phyloP scores from a whole-genome alignment of 2,888 invertebrate species.

The Drosophila kambysellisi region DNA sequence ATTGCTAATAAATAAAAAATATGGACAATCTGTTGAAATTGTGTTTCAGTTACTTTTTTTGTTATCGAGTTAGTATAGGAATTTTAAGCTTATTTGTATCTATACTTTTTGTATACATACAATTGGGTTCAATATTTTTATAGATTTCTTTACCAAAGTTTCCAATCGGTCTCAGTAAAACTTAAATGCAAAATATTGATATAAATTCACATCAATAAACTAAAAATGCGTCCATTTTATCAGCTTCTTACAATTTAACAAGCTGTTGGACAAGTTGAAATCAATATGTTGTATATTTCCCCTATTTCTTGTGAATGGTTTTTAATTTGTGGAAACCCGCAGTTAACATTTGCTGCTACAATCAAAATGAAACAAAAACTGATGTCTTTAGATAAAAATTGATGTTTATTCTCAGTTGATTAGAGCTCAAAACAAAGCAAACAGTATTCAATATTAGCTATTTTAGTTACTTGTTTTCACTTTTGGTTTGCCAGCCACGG shows the following conservation, averaged over 20 bases:
- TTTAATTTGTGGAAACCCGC: background rate
- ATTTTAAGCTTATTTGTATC: too few relatives aligned
- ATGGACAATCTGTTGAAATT: background rate
- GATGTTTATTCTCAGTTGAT: conserved; percentile 29
- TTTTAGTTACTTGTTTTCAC: conserved; percentile 38
- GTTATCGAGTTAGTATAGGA: background rate
- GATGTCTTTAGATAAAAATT: background rate
- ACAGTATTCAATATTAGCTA: conserved; percentile 33
- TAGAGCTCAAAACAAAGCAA: conserved; percentile 14
- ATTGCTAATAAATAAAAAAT: background rate
- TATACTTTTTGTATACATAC: background rate
- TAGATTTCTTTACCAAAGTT: background rate
- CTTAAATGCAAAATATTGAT: background rate
- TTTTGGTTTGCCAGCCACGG: conserved; percentile 15
- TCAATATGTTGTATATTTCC: background rate
- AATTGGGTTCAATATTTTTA: background rate
- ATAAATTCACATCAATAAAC: background rate
- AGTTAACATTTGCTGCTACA: background rate
- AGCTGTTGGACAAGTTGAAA: background rate
- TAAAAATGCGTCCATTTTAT: background rate
- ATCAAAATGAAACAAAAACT: background rate
- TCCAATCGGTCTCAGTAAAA: background rate
- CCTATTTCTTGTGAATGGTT: background rate
- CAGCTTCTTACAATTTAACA: background rate
- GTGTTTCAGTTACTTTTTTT: background rate